A percentile compares a stretch with the other conserved stretches of the same genome.
These are phyloP conservation scores for Caenorhabditis tropicalis DNA, from an alignment of 1,140 invertebrate species.

Conservation along the genomic window DNA sequence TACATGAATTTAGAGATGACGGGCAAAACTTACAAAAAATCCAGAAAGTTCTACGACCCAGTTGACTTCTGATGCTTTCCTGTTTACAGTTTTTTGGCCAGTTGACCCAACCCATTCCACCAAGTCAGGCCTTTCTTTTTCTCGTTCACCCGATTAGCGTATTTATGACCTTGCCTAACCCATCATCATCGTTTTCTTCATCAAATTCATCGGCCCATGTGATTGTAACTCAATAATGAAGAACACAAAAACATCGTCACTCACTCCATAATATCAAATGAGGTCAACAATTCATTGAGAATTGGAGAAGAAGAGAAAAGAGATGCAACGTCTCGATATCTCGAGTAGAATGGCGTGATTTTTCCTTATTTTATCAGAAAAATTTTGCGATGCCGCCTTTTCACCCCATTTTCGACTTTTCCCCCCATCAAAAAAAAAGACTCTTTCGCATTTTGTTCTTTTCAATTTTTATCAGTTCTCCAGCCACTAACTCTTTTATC, in stretches of 20 bases:
- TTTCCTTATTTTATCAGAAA: conserved; percentile 9
- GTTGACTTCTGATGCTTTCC: neutral
- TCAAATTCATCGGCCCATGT: neutral
- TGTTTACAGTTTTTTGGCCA: neutral
- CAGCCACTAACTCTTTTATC: neutral
- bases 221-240: neutral
- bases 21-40: neutral
- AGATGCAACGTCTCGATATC: conserved; percentile 18
- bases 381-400: neutral
- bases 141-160: too few species aligned
- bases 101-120: neutral
- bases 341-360: conserved; percentile 28
- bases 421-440: neutral
- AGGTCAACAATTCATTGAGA: conserved; percentile 19
- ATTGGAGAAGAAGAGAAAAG: neutral
- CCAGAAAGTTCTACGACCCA: neutral
- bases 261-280: neutral
- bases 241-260: neutral
- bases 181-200: neutral
- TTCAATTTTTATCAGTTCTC: neutral
- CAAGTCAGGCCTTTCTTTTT: neutral
- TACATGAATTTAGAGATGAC: neutral
- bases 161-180: neutral
- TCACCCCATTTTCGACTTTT: neutral
- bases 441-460: conserved; percentile 1